phyloP scores from a whole-genome alignment of 2,113 vertebrate genomes.

The Peromyscus californicus region DNA sequence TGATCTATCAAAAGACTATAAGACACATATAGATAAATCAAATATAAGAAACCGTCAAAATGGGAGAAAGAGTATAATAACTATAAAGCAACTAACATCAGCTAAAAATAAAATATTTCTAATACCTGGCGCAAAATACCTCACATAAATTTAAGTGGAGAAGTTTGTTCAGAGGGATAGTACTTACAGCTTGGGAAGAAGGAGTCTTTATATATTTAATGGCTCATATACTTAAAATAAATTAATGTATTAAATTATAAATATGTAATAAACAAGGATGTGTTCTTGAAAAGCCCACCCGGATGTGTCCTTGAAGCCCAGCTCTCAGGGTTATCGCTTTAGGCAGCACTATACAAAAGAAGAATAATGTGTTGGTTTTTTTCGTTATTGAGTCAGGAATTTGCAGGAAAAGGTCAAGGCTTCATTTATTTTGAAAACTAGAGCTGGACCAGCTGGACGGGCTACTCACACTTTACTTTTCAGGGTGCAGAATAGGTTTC shows the following conservation, averaged over 20 bases:
- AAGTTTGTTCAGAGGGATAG: background rate
- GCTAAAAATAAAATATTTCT: background rate
- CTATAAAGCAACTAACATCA: background rate
- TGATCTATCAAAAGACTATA: background rate
- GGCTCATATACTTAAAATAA: background rate
- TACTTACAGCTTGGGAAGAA: background rate
- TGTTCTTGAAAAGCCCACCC: background rate
- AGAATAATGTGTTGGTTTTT: background rate
- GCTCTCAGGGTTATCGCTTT: background rate
- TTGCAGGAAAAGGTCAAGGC: background rate
- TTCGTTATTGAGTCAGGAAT: background rate
- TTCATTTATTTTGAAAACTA: slow-evolving; percentile 52
- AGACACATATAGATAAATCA: background rate
- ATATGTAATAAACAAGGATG: background rate
- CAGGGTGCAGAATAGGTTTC: background rate
- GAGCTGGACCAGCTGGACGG: background rate
- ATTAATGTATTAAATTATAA: background rate
- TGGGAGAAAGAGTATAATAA: background rate
- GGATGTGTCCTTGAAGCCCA: background rate
- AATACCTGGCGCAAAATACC: background rate
- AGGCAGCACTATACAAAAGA: background rate
- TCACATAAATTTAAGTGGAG: background rate
- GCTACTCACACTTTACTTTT: background rate
- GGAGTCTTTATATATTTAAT: background rate
- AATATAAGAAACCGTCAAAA: background rate